Percentiles rank a stretch among this genome's conserved stretches.
These are phyloP conservation scores for Gadus macrocephalus DNA, from an alignment of 2,113 vertebrate genomes.

Conservation along the genomic window DNA sequence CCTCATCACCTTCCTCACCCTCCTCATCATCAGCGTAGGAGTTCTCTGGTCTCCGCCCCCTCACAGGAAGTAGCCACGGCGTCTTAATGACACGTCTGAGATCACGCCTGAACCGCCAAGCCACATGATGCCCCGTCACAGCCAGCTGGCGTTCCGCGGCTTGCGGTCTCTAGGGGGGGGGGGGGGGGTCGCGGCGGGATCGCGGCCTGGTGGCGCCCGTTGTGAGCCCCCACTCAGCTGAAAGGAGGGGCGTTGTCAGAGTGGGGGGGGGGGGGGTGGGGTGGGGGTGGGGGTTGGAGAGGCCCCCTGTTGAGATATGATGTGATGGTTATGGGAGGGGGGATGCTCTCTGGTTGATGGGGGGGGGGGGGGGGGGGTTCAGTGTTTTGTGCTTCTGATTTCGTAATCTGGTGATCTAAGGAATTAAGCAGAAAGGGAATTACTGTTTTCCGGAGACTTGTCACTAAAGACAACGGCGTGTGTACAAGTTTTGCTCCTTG, in stretches of 20 bases:
- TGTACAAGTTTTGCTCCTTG: too few relatives aligned
- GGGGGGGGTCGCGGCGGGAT: too few relatives aligned
- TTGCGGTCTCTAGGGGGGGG: too few relatives aligned
- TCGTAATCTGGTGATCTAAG: too few relatives aligned
- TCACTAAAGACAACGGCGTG: too few relatives aligned
- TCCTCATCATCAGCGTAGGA: too few relatives aligned
- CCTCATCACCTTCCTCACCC: too few relatives aligned
- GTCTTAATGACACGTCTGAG: too few relatives aligned
- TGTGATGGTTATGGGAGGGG: slow-evolving; percentile 14
- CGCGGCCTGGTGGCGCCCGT: not conserved
- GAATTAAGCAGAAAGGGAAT: not conserved
- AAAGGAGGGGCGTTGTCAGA: slow-evolving; percentile 46
- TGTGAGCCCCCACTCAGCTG: slow-evolving; percentile 26
- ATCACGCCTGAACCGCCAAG: too few relatives aligned
- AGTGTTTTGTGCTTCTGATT: not conserved
- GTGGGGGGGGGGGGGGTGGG: not conserved
- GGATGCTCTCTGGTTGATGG: slow-evolving; percentile 7
- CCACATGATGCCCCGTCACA: slow-evolving; percentile 43
- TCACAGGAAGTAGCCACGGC: too few relatives aligned
- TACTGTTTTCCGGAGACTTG: not conserved
- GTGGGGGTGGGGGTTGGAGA: slow-evolving; percentile 12
- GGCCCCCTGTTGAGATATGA: slow-evolving; percentile 39
- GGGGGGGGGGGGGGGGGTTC: not conserved
- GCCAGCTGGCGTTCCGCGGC: slow-evolving; percentile 34
- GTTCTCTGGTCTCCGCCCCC: too few relatives aligned